A percentile compares a stretch with the other conserved stretches of the same genome.
phyloP scores from a whole-genome alignment of 1,140 invertebrate genomes.

The Drosophila lowei region DNA sequence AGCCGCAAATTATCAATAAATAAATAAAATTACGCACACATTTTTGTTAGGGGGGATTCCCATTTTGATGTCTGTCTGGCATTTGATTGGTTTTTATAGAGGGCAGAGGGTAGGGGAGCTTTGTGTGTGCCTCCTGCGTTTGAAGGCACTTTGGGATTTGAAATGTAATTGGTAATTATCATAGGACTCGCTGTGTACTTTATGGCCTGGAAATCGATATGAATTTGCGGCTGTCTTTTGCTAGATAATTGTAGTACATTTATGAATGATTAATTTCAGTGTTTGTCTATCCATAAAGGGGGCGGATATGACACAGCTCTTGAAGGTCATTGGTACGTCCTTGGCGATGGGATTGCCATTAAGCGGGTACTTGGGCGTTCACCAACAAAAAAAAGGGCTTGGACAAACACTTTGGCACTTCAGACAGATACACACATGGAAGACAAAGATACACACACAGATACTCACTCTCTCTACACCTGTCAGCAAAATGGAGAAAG shows the following conservation, averaged over 20 bases:
- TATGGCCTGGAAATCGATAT: conserved; percentile 8
- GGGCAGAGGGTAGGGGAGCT: background rate
- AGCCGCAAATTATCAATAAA: conserved; percentile 78
- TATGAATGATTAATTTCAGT: no score
- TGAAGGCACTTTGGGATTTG: conserved; percentile 29
- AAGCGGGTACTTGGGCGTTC: no score
- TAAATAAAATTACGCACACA: conserved; percentile 76
- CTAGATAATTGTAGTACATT: no score
- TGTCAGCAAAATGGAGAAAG: conserved; percentile 59
- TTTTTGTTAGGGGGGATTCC: conserved; percentile 14
- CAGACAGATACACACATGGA: no score
- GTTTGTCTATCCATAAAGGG: background rate
- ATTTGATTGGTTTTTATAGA: conserved; percentile 67
- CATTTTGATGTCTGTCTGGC: conserved; percentile 45
- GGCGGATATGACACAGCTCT: background rate
- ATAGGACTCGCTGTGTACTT: no score
- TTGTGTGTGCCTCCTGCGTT: conserved; percentile 10
- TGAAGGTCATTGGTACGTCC: background rate
- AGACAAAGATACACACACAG: background rate
- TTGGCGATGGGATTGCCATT: conserved; percentile 45
- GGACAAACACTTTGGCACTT: background rate
- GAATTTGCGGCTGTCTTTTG: no score
- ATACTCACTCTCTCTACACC: conserved; percentile 29
- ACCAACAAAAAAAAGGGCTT: background rate
- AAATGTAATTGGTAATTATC: conserved; percentile 50